Evolutionary conservation across 2,797 vertebrate species (phyloP).

Genomic region (Nannoperca obscura): DNA sequence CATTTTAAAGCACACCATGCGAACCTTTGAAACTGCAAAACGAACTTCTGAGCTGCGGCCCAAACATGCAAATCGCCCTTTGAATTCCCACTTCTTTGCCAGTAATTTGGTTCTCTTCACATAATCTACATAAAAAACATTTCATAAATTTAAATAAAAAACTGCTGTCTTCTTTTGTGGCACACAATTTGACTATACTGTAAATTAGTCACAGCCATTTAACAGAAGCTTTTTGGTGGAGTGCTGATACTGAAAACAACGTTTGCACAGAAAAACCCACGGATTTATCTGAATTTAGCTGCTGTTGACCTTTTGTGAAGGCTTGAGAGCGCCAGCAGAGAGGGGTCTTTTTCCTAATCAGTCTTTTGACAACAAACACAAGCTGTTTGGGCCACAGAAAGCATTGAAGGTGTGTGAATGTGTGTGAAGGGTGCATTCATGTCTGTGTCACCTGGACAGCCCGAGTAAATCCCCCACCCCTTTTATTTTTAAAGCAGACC

Average conservation of each 20-base stretch:
- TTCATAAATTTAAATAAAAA: constrained; percentile 54
- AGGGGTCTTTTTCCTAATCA: constrained; percentile 56
- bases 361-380: constrained; percentile 80
- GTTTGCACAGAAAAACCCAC: constrained; percentile 47
- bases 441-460: constrained; percentile 66
- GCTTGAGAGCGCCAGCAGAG: constrained; percentile 50
- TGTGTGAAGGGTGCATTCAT: constrained; percentile 35
- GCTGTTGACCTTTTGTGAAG: constrained; percentile 69
- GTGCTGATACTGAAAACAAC: constrained; percentile 68
- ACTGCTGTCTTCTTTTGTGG: constrained; percentile 44
- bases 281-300: constrained; percentile 69
- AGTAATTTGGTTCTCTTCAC: constrained; percentile 51
- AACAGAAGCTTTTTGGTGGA: constrained; percentile 55
- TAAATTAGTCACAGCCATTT: constrained; percentile 65
- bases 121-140: constrained; percentile 49
- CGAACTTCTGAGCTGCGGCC: constrained; percentile 49
- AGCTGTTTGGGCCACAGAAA: constrained; percentile 72
- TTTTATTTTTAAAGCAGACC: constrained; percentile 63
- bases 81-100: constrained; percentile 44
- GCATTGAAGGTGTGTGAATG: constrained; percentile 46
- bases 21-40: constrained; percentile 52
- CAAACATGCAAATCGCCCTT: constrained; percentile 56
- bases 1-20: constrained; percentile 42
- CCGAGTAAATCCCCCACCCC: constrained; percentile 58
- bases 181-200: constrained; percentile 52